These are phyloP conservation scores for Sarcophaga rosellei DNA, from an alignment of 2,888 invertebrate genomes.

Conservation along the genomic window DNA sequence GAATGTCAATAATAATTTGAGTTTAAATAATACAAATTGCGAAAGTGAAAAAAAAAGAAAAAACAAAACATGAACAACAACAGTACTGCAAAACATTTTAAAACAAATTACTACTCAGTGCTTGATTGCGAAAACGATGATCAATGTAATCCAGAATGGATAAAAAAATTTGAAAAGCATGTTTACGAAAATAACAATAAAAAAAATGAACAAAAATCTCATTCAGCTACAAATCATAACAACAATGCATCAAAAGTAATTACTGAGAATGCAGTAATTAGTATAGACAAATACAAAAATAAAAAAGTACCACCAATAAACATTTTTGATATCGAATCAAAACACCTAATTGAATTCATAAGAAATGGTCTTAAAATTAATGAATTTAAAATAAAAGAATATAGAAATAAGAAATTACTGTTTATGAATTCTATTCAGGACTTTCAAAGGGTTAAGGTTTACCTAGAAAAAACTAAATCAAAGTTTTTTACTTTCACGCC, in stretches of 20 bases:
- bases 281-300: neutral
- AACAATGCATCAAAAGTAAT: neutral
- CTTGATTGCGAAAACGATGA: slow-evolving; percentile 13
- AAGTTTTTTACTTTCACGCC: no score
- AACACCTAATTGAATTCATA: neutral
- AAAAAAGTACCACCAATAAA: slow-evolving; percentile 19
- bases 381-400: no score
- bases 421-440: no score
- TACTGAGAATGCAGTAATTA: slow-evolving; percentile 1
- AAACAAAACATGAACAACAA: neutral
- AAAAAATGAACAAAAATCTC: neutral
- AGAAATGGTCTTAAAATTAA: no score
- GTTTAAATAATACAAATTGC: no score
- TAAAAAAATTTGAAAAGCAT: slow-evolving; percentile 26
- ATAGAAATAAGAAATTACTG: no score
- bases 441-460: no score
- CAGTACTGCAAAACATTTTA: slow-evolving; percentile 17
- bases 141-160: slow-evolving; percentile 12
- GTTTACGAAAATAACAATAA: slow-evolving; percentile 8
- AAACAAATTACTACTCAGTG: slow-evolving; percentile 16
- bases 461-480: no score
- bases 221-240: slow-evolving; percentile 5
- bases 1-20: neutral
- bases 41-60: slow-evolving; percentile 9
- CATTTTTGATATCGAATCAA: slow-evolving; percentile 8